These are phyloP conservation scores for Gadopsis marmoratus DNA, from an alignment of 2,797 vertebrate species.

Conservation along the genomic window DNA sequence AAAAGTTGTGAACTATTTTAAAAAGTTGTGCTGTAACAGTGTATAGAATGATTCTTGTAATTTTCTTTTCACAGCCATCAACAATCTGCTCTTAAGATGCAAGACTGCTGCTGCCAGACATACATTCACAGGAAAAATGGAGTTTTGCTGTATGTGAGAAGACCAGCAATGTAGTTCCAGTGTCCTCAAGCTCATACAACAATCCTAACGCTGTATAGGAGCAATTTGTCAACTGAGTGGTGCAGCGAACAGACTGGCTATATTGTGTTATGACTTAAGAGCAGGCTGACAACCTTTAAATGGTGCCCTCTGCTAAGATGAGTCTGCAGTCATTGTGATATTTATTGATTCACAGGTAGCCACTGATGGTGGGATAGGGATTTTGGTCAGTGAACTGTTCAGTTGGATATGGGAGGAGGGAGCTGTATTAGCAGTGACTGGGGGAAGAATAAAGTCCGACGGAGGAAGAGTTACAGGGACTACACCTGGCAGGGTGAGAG, in stretches of 20 bases:
- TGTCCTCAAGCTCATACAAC: neutral
- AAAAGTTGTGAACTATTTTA: neutral
- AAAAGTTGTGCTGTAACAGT: neutral
- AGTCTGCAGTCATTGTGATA: constrained; percentile 80
- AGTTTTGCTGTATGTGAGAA: neutral
- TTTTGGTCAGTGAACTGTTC: constrained; percentile 77
- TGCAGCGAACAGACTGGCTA: constrained; percentile 20
- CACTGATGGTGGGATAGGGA: constrained; percentile 61
- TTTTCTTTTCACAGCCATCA: neutral
- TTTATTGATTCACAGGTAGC: constrained; percentile 76
- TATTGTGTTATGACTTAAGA: constrained; percentile 16
- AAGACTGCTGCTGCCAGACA: neutral
- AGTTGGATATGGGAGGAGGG: constrained; percentile 41
- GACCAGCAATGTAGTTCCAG: neutral
- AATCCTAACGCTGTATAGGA: neutral
- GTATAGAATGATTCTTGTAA: neutral
- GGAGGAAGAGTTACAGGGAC: constrained; percentile 81
- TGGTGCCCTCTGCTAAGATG: constrained; percentile 82
- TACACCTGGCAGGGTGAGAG: constrained; percentile 85
- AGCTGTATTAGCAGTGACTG: constrained; percentile 54
- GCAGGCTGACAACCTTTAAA: constrained; percentile 1
- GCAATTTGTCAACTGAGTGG: constrained; percentile 21
- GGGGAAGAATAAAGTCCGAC: constrained; percentile 75
- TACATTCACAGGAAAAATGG: constrained; percentile 1
- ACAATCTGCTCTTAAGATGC: constrained; percentile 7